phyloP scores from a whole-genome alignment of 2,888 invertebrate species.

The Cataglyphis albicans region DNA sequence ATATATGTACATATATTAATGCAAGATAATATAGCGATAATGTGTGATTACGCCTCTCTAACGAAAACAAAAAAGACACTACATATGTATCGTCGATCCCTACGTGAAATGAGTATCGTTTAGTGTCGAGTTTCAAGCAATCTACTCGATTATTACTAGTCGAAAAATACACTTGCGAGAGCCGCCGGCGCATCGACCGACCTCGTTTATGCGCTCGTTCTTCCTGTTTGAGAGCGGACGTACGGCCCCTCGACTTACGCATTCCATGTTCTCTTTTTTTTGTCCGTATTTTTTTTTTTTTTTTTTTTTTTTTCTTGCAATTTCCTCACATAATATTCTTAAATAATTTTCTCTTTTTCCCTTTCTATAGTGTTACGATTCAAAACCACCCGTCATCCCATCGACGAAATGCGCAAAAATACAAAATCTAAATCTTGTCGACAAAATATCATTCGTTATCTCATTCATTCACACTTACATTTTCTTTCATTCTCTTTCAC shows the following conservation, averaged over 20 bases:
- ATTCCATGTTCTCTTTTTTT: constrained; percentile 33
- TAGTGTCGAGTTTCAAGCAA: constrained; percentile 71
- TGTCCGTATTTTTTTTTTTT: constrained; percentile 22
- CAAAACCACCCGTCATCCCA: constrained; percentile 77
- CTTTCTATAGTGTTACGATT: constrained; percentile 54
- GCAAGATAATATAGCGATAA: constrained; percentile 77
- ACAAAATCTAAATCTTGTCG: constrained; percentile 85
- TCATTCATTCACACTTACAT: background rate
- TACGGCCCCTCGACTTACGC: constrained; percentile 52
- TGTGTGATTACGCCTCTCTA: constrained; percentile 73
- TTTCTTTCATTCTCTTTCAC: constrained; percentile 32
- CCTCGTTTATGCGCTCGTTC: constrained; percentile 44
- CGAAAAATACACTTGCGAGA: constrained; percentile 80
- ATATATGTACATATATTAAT: constrained; percentile 73
- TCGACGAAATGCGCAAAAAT: constrained; percentile 82
- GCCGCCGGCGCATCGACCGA: constrained; percentile 67
- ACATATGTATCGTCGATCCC: constrained; percentile 78
- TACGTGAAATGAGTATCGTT: constrained; percentile 73
- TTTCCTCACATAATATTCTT: constrained; percentile 59
- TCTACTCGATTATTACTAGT: constrained; percentile 82
- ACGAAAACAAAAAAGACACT: constrained; percentile 75
- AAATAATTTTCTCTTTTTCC: constrained; percentile 39
- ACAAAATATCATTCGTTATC: constrained; percentile 81
- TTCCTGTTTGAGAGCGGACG: constrained; percentile 39
- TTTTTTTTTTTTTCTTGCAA: constrained; percentile 37